Evolutionary conservation across 2,113 vertebrate species (phyloP).

Genomic region (Neotoma lepida): DNA sequence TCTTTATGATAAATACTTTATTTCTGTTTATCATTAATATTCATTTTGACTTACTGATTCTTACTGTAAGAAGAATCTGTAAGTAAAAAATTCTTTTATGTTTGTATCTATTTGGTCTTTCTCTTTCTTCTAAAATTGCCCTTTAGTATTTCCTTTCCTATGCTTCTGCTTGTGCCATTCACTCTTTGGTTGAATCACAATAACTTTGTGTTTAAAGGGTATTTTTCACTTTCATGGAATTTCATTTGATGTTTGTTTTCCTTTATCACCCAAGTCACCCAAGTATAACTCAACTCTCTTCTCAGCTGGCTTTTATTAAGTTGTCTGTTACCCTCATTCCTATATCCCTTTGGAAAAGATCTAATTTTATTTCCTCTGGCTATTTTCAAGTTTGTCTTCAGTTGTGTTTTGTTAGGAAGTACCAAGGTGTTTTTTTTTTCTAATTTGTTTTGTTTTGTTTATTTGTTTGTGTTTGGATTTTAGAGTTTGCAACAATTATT

Average conservation of each 20-base stretch:
- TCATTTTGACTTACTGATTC: background rate
- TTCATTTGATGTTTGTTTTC: background rate
- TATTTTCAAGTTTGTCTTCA: background rate
- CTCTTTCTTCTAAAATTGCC: background rate
- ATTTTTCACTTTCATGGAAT: background rate
- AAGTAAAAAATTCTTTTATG: background rate
- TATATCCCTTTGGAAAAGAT: background rate
- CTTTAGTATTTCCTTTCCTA: background rate
- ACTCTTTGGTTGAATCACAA: background rate
- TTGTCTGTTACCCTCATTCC: background rate
- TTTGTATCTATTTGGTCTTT: background rate
- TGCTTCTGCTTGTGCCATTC: background rate
- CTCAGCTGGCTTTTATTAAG: background rate
- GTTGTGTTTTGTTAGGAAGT: background rate
- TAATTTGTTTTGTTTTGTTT: background rate
- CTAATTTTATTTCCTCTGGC: background rate
- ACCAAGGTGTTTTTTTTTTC: background rate
- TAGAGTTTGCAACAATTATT: background rate
- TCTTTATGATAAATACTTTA: conserved; percentile 41
- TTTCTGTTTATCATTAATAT: conserved; percentile 1
- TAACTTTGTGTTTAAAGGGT: background rate
- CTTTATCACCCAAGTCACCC: no score
- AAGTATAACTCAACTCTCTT: no score
- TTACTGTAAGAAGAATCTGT: background rate
- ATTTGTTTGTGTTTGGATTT: background rate